Evolutionary conservation across 2,797 vertebrate genomes (phyloP).

Genomic region (Poeciliopsis gracilis): DNA sequence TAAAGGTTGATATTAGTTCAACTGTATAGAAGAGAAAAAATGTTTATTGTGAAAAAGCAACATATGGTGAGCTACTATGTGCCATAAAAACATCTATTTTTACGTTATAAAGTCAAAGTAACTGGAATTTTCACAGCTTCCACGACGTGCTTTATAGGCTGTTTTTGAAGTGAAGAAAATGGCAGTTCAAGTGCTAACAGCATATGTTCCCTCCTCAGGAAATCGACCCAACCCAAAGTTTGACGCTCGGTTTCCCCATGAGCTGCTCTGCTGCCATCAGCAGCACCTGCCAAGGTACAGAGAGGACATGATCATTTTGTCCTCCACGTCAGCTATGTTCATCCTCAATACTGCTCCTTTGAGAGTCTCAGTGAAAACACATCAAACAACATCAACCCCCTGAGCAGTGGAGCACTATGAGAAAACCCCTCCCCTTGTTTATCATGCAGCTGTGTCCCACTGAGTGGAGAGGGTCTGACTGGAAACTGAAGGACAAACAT

Average conservation of each 20-base stretch:
- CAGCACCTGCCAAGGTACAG: slow-evolving; percentile 44
- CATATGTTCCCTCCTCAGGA: slow-evolving; percentile 52
- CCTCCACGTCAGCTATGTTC: slow-evolving; percentile 22
- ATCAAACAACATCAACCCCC: slow-evolving; percentile 28
- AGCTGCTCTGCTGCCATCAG: slow-evolving; percentile 21
- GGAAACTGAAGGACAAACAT: slow-evolving; percentile 27
- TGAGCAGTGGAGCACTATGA: slow-evolving; percentile 26
- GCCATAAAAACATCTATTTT: background rate
- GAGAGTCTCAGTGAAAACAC: slow-evolving; percentile 29
- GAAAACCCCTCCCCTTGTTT: slow-evolving; percentile 43
- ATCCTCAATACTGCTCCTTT: slow-evolving; percentile 24
- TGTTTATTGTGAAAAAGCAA: background rate
- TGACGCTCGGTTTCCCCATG: slow-evolving; percentile 21
- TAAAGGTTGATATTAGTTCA: background rate
- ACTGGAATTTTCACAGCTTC: background rate
- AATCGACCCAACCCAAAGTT: slow-evolving; percentile 17
- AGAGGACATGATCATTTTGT: slow-evolving; percentile 24
- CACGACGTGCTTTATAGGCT: slow-evolving; percentile 2
- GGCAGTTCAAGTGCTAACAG: slow-evolving; percentile 25
- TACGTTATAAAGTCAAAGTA: background rate
- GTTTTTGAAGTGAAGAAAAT: slow-evolving; percentile 19
- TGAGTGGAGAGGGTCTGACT: slow-evolving; percentile 36
- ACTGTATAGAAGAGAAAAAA: background rate
- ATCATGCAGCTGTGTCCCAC: slow-evolving; percentile 50
- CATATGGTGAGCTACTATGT: background rate